Conservation (phyloP, 2,797 vertebrate genomes). For the Phataginus tetradactyla region DNA sequence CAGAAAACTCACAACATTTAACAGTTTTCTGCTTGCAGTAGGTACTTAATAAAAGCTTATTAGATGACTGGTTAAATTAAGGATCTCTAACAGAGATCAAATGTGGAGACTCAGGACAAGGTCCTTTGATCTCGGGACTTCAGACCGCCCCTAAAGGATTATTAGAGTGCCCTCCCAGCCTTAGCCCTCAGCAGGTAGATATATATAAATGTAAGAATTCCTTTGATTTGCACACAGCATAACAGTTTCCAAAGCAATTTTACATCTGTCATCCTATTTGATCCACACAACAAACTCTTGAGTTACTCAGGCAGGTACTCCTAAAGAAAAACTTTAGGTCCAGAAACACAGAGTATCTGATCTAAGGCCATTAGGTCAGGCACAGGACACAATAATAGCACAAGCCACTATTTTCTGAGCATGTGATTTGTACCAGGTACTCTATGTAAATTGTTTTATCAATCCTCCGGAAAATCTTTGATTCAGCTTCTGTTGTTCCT, state of each 20-base stretch:
- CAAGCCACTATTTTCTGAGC: background rate
- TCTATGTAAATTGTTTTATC: background rate
- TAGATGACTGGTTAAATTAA: conserved; percentile 34
- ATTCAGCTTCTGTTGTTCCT: background rate
- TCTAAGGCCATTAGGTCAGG: background rate
- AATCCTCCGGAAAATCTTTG: background rate
- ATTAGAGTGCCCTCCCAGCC: background rate
- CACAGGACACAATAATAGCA: too few species aligned
- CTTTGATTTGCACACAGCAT: conserved; percentile 20
- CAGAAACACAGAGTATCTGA: background rate
- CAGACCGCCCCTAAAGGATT: background rate
- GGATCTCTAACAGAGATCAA: conserved; percentile 12
- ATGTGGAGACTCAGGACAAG: background rate
- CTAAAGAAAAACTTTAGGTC: background rate
- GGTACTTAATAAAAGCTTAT: conserved; percentile 19
- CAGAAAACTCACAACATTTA: background rate
- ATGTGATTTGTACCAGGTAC: background rate
- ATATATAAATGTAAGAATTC: background rate
- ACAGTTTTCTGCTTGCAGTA: background rate
- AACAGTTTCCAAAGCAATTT: background rate
- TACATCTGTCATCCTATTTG: background rate
- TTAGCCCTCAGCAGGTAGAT: background rate
- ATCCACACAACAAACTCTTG: background rate
- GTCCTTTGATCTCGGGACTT: conserved; percentile 45
- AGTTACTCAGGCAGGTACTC: background rate